These are phyloP conservation scores for Atopsyche davidsoni DNA, from an alignment of 1,140 invertebrate genomes.

Conservation along the genomic window DNA sequence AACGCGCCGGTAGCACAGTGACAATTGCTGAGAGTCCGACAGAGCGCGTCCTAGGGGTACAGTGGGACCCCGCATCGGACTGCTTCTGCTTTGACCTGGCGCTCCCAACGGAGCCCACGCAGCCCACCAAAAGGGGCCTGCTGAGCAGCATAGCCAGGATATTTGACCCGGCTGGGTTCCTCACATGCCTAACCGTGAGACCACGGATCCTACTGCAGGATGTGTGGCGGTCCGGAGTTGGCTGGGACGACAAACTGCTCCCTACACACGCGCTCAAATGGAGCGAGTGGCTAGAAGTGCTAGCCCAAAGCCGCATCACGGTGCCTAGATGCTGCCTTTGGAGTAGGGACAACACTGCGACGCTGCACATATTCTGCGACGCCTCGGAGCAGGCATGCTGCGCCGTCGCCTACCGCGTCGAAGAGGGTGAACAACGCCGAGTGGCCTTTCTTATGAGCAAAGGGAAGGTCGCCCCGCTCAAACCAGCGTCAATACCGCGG, in stretches of 20 bases:
- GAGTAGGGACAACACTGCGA: background rate
- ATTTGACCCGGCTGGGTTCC: constrained; percentile 36
- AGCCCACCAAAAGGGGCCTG: constrained; percentile 26
- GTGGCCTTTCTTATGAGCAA: constrained; percentile 24
- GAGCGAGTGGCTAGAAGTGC: constrained; percentile 12
- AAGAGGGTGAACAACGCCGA: constrained; percentile 8
- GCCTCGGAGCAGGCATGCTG: constrained; percentile 14
- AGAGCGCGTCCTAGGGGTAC: constrained; percentile 2
- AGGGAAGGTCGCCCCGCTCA: constrained; percentile 26
- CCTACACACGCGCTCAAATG: background rate
- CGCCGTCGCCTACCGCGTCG: constrained; percentile 24
- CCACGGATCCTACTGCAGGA: constrained; percentile 35
- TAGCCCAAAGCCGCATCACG: constrained; percentile 23
- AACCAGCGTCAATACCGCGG: constrained; percentile 14
- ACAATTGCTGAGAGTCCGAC: background rate
- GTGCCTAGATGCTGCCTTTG: constrained; percentile 20
- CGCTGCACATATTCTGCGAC: constrained; percentile 17
- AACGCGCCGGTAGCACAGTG: background rate
- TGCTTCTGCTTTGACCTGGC: background rate
- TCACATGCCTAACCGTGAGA: constrained; percentile 31
- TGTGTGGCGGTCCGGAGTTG: constrained; percentile 30
- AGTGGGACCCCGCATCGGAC: constrained; percentile 5
- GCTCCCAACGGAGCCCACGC: background rate
- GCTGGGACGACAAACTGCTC: constrained; percentile 31
- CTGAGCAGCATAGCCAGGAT: constrained; percentile 28